Base-by-base conservation (phyloP, 2,888 invertebrate species). In the Hirudinaria manillensis region DNA sequence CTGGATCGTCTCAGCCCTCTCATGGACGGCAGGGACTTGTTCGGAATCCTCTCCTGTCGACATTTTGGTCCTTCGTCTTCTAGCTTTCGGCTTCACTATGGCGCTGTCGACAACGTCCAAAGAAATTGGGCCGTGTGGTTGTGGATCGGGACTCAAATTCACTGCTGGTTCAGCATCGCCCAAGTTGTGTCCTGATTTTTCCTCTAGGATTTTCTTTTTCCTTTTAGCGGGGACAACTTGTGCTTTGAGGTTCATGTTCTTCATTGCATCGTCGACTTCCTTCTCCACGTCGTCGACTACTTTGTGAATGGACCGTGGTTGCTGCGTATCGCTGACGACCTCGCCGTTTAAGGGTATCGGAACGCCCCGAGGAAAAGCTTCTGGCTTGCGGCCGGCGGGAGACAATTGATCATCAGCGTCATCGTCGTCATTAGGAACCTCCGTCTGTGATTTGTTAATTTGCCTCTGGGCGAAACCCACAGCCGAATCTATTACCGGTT, bases 1-100 rank as follows among this genome's bases (percentile, higher is more conserved):
- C 29, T 61, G 24, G 29, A 61, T 61, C 24, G n/a, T 24, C 34
- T 68, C 68, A 24, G 36, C 10, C 19, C 7, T 68, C 4, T 34
- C 68, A n/a, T 24, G 7, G 3, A 16, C 68, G 29, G 10, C 61
- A n/a, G 4, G 61, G 3, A 29, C n/a, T 61, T 3, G 24, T 61
- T 24, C 61, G 61, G 6, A 16, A 24, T 61, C 61, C 10, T 29
- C n/a, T n/a, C 36, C 68, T 68, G 68, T 34, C 32, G 68, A 36
- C 68, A 6, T 29, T 34, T 68, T 68, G 29, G 32, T 32, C 36
- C 32, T 68, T 7, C 61, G 61, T 27, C 32, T 29, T 68, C 68
- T 68, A 10, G 68, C 68, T 68, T 68, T 68, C 7, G 68, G 68
- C 13, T 68, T 68, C 32, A 68, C 21, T 68, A 68, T 68, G 68